Conservation (phyloP, 2,888 invertebrate species). For the Mylabris sibirica region DNA sequence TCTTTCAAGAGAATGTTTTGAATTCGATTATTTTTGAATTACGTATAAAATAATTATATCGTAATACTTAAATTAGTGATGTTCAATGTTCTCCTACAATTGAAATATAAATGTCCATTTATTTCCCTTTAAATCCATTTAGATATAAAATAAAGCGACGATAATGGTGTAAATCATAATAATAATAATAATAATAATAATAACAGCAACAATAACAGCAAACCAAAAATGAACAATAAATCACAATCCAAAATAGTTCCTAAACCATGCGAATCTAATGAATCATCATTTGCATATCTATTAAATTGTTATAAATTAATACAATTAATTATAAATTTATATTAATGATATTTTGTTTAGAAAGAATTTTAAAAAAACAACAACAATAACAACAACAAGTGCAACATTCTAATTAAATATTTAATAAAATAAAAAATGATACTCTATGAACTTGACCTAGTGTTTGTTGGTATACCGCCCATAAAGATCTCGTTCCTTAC, state of each 20-base stretch:
- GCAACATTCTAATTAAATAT: background rate
- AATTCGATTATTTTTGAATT: background rate
- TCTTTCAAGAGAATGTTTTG: background rate
- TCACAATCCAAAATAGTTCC: constrained; percentile 24
- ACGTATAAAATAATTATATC: background rate
- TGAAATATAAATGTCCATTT: background rate
- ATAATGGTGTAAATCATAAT: constrained; percentile 18
- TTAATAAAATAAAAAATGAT: constrained; percentile 6
- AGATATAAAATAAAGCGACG: constrained; percentile 40
- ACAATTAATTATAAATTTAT: background rate
- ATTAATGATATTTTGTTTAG: background rate
- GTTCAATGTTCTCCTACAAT: background rate
- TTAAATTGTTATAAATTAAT: constrained; percentile 8
- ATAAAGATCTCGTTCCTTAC: constrained; percentile 36
- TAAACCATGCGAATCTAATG: constrained; percentile 28
- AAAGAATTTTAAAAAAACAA: background rate
- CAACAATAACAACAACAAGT: constrained; percentile 11
- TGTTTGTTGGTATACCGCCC: constrained; percentile 25
- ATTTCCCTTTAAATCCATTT: background rate
- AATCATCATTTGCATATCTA: constrained; percentile 27
- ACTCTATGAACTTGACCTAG: constrained; percentile 42
- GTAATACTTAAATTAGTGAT: background rate
- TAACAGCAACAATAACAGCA: constrained; percentile 21
- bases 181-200: constrained; percentile 33
- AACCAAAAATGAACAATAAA: constrained; percentile 20